Percentiles rank a stretch among this genome's conserved stretches.
phyloP scores from a whole-genome alignment of 2,797 vertebrate genomes.

The Tamandua tetradactyla region DNA sequence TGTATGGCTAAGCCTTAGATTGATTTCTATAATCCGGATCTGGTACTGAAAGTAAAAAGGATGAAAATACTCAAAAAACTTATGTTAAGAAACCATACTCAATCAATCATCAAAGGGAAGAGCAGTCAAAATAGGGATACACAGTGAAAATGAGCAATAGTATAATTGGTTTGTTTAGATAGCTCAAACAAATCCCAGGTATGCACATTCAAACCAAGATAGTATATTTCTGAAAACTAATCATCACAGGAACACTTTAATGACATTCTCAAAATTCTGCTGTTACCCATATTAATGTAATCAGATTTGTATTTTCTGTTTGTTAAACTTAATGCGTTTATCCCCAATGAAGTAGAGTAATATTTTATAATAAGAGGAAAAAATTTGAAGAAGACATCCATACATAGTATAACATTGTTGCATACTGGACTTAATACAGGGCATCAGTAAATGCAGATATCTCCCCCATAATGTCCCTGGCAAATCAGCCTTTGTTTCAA shows the following conservation, averaged over 20 bases:
- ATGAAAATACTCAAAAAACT: background rate
- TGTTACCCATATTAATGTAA: background rate
- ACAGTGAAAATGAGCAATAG: background rate
- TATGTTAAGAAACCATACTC: background rate
- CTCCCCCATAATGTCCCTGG: background rate
- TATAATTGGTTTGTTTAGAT: background rate
- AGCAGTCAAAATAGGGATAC: background rate
- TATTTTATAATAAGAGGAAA: background rate
- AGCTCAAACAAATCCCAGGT: background rate
- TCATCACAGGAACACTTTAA: background rate
- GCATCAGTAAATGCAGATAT: background rate
- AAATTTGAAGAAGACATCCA: background rate
- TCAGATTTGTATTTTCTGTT: conserved; percentile 4
- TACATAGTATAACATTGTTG: background rate
- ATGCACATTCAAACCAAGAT: background rate
- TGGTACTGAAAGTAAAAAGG: background rate
- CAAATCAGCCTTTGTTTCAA: background rate
- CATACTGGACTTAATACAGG: too few species aligned
- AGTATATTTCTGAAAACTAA: background rate
- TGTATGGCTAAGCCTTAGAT: background rate
- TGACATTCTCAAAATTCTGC: background rate
- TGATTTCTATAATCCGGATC: background rate
- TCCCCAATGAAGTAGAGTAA: background rate
- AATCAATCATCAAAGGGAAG: background rate
- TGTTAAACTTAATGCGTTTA: background rate